Conservation (phyloP, 2,797 vertebrate species). For the Anisognathus igniventris region DNA sequence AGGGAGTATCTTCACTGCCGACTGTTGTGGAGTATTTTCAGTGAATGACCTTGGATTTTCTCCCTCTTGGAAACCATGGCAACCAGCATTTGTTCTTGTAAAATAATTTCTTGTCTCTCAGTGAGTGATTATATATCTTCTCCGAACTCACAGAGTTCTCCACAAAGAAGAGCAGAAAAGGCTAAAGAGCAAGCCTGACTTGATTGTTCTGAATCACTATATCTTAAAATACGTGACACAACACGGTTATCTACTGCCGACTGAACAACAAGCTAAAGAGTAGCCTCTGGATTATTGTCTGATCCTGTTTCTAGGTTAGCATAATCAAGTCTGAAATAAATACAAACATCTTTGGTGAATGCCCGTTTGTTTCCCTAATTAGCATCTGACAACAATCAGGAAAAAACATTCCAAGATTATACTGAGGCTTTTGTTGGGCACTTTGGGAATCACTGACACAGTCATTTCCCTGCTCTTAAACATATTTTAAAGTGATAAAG, state of each 20-base stretch:
- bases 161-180: not conserved
- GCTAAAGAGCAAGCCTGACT: not conserved
- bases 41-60: conserved; percentile 69
- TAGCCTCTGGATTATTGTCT: not conserved
- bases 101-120: conserved; percentile 63
- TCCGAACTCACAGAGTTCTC: not conserved
- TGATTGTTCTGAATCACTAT: not conserved
- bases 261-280: not conserved
- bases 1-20: not conserved
- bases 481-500: not conserved
- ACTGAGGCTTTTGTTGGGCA: not conserved
- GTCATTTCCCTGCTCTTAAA: not conserved
- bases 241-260: not conserved
- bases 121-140: conserved; percentile 30
- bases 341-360: not conserved
- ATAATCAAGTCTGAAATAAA: not conserved
- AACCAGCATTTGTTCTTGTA: conserved; percentile 62
- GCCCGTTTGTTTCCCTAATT: not conserved
- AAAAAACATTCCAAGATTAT: not conserved
- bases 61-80: conserved; percentile 70
- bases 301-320: not conserved
- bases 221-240: not conserved
- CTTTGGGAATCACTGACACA: not conserved
- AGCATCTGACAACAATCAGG: not conserved
- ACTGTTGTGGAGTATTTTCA: conserved; percentile 43